Evolutionary conservation across 2,888 invertebrate genomes (phyloP).

Genomic region (Glomeris marginata): DNA sequence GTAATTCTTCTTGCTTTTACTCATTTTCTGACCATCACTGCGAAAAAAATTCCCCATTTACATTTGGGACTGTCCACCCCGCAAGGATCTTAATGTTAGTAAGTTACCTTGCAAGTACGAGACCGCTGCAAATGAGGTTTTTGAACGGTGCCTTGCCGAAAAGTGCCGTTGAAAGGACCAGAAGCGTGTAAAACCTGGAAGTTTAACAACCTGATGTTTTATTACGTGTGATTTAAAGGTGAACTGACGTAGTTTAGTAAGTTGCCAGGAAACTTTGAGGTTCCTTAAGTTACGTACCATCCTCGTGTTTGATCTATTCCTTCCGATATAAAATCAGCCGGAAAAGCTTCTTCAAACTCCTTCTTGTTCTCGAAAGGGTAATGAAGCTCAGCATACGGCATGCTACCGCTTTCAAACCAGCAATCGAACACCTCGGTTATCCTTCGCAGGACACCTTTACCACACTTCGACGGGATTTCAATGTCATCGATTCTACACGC

Average conservation of each 20-base stretch:
- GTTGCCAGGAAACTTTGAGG: no score
- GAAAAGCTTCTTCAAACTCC: constrained; percentile 78
- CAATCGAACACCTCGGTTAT: constrained; percentile 96
- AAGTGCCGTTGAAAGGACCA: constrained; percentile 88
- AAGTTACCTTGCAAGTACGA: constrained; percentile 60
- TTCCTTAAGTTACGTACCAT: no score
- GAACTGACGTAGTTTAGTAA: no score
- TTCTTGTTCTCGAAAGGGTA: constrained; percentile 88
- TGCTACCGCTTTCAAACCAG: constrained; percentile 99
- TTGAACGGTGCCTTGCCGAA: constrained; percentile 96
- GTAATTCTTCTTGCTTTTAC: constrained; percentile 96
- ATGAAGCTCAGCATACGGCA: constrained; percentile 96
- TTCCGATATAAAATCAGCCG: constrained; percentile 99
- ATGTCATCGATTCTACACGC: constrained; percentile 60
- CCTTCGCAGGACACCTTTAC: constrained; percentile 66
- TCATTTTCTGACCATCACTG: constrained; percentile 97
- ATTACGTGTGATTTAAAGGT: no score
- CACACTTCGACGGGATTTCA: constrained; percentile 77
- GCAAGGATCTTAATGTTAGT: neutral
- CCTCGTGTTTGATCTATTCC: constrained; percentile 96
- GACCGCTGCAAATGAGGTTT: constrained; percentile 90
- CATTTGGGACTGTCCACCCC: neutral
- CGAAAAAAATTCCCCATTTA: no score
- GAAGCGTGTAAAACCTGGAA: constrained; percentile 75
- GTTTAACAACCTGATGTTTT: no score